Base-by-base conservation (phyloP, 2,797 vertebrate genomes). In the Bradypodion pumilum region DNA sequence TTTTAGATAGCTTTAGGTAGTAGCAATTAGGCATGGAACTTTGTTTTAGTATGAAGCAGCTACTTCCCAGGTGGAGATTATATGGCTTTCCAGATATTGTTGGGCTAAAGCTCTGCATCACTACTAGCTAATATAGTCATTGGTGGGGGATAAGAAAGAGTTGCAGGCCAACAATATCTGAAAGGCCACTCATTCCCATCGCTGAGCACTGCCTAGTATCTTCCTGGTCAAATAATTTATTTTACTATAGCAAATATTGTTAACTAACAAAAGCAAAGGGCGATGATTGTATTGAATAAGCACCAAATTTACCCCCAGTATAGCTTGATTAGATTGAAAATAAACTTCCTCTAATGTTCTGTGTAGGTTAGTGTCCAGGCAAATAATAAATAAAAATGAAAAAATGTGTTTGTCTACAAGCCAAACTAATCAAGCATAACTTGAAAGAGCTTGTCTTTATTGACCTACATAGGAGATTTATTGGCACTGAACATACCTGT, bases 1-100 rank as follows among this genome's bases (percentile, higher is more conserved):
- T n/a, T n/a, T n/a, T n/a, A n/a, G n/a, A n/a, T n/a, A n/a, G 5
- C 42, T 81, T 86, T 85, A 94, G 96, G 78, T 72, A 85, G 49
- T 80, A 8, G 23, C 23, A 37, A 21, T 74, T 10, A 27, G n/a
- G 27, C 60, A 29, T 73, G 77, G 15, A 78, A 13, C 7, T 74
- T 25, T 27, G 2, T 75, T 75, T 66, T 42, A 52, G 13, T 37
- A 52, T n/a, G 9, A 6, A 66, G 44, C 44, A 49, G 7, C 16
- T 78, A n/a, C 23, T 63, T 60, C 25, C 2, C 40, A 78, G n/a
- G 15, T n/a, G 40, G 63, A 37, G 15, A 27, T 23, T 40, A 15
- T 44, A 29, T 37, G 23, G 52, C 9, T 25, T 1, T n/a, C n/a
- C n/a, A n/a, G n/a, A n/a, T n/a, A n/a, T 60, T 16, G 56, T 7